A percentile compares a stretch with the other conserved stretches of the same genome.
Conservation (phyloP, 2,113 vertebrate genomes). For the Equus quagga region DNA sequence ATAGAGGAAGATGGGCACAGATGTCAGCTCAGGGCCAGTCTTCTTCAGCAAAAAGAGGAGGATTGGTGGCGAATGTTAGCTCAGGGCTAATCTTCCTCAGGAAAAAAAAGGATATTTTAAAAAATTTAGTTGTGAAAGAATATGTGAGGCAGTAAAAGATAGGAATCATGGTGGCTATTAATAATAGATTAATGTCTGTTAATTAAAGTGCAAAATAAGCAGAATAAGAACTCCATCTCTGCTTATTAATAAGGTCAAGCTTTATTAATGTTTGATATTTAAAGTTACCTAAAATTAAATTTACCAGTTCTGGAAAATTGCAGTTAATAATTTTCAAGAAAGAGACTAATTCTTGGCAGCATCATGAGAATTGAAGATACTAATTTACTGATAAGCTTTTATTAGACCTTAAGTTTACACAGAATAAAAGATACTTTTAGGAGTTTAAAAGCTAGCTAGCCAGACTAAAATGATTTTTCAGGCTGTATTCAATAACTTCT, state of each 20-base stretch:
- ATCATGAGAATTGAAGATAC: not conserved
- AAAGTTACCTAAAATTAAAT: not conserved
- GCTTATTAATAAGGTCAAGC: not conserved
- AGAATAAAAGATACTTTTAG: not conserved
- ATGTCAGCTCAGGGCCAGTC: no score
- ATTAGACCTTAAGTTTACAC: not conserved
- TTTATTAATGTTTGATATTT: slow-evolving; percentile 50
- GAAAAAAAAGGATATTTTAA: not conserved
- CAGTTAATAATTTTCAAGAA: not conserved
- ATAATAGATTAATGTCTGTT: not conserved
- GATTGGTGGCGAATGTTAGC: no score
- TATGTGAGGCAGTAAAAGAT: not conserved
- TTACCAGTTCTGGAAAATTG: slow-evolving; percentile 8
- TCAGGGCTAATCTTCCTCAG: no score
- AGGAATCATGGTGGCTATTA: not conserved
- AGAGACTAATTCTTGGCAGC: not conserved
- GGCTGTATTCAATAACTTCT: not conserved
- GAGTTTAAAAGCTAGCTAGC: not conserved
- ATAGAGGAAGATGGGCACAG: no score
- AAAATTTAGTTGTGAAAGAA: not conserved
- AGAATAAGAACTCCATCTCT: not conserved
- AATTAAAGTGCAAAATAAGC: not conserved
- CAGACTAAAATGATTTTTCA: not conserved
- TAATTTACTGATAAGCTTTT: slow-evolving; percentile 18
- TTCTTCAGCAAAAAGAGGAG: no score